Evolutionary conservation across 2,888 invertebrate species (phyloP), one percentile per base, ranked within the genome.

Genomic region (Chrysina gloriosa): DNA sequence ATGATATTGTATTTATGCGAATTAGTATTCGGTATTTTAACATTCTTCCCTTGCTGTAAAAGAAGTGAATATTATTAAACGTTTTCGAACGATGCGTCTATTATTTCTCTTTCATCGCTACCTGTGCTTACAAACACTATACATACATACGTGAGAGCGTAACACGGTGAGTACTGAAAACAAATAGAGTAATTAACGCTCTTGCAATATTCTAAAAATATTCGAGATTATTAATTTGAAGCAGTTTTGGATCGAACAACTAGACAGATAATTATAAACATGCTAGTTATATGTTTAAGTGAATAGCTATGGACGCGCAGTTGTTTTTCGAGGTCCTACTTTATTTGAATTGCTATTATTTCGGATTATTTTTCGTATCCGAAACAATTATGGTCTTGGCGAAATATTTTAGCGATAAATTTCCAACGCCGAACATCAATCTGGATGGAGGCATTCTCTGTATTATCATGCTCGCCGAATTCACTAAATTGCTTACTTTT

Each of bases 311-410:
- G 74, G 74, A 74, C 42, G 74, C 73, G 19, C 69, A 67, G 34
- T 63, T 74, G 14, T 72, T 73, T 70, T 74, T 72, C 66, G 74
- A 74, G 36, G 72, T 74, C 36, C 68, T 74, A 9, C 61, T 74
- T 21, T 74, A 74, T 52, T 50, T 74, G 19, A 74, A 74, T 61
- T 65, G 68, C 9, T 74, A 71, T 54, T 74, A 73, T 45, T 73
- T 72, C 36, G 69, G 70, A 2, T 69, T 73, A n/a, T 74, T 74
- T 61, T 72, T 71, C 19, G 72, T 71, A 9, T 70, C 72, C 31
- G 74, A 74, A 66, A 66, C 73, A 63, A 63, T 73, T 6, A 73
- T 74, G 56, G 66, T 69, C 5, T 71, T 71, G 54, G 74, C 74
- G 7, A 74, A 74, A 61, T 73, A 71, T 48, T 71, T 68, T 52